These are phyloP conservation scores for Trichacis sp. DNA, from an alignment of 2,888 invertebrate species.

Conservation along the genomic window DNA sequence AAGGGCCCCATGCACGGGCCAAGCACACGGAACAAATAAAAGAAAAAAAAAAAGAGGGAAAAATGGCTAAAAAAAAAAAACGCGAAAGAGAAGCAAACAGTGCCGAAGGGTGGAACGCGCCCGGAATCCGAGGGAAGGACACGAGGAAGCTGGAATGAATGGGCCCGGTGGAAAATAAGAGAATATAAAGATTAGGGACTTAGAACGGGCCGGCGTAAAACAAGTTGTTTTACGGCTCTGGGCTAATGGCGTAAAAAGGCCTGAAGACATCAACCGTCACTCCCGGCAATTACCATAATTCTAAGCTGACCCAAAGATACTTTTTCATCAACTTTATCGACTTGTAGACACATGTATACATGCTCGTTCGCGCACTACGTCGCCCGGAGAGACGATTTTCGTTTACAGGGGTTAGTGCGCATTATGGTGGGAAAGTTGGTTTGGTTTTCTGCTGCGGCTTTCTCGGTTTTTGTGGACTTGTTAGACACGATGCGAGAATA, in stretches of 20 bases:
- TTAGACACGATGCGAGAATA: too few species aligned
- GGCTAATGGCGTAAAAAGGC: slow-evolving; percentile 6
- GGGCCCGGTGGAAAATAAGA: slow-evolving; percentile 24
- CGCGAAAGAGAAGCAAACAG: background rate
- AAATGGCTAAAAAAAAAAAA: slow-evolving; percentile 11
- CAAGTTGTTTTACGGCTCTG: slow-evolving; percentile 8
- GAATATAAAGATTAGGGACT: slow-evolving; percentile 14
- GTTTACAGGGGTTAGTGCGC: background rate
- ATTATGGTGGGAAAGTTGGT: too few species aligned
- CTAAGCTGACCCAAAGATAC: background rate
- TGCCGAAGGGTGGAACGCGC: slow-evolving; percentile 16
- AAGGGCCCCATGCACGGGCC: too few species aligned
- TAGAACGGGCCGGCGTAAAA: background rate
- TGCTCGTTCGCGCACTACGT: background rate
- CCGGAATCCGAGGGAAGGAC: slow-evolving; percentile 18
- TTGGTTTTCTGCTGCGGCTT: too few species aligned
- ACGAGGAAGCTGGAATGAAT: slow-evolving; percentile 20
- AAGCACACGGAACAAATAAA: too few species aligned
- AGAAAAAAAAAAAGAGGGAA: background rate
- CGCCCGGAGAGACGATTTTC: background rate
- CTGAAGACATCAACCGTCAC: slow-evolving; percentile 3
- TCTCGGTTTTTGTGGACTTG: too few species aligned
- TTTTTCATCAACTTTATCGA: slow-evolving; percentile 3
- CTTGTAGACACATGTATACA: slow-evolving; percentile 9
- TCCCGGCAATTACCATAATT: slow-evolving; percentile 7